A percentile compares a stretch with the other conserved stretches of the same genome.
phyloP scores from a whole-genome alignment of 2,113 vertebrate species.

The Prionailurus bengalensis region DNA sequence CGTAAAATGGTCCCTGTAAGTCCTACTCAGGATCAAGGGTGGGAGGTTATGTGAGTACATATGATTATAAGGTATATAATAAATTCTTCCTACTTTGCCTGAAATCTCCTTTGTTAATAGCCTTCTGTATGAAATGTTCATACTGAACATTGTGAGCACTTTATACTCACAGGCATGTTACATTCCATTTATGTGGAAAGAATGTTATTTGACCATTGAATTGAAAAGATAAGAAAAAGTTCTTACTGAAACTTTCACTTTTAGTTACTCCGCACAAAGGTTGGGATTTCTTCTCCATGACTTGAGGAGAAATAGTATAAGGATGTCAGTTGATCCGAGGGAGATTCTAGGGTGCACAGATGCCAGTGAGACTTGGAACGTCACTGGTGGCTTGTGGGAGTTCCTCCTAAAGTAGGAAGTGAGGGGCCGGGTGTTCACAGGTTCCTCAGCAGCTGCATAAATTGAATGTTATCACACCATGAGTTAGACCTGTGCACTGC shows the following conservation, averaged over 20 bases:
- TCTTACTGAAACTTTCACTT: slow-evolving; percentile 25
- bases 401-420: neutral
- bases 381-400: neutral
- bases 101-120: neutral
- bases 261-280: neutral
- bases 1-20: neutral
- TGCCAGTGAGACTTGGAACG: neutral
- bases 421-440: neutral
- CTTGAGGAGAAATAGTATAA: neutral
- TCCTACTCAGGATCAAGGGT: neutral
- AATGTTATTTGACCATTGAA: slow-evolving; percentile 23
- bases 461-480: neutral
- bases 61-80: neutral
- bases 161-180: neutral
- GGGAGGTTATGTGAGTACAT: neutral
- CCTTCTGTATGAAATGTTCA: neutral
- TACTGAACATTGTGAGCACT: neutral
- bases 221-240: neutral
- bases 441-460: neutral
- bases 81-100: neutral
- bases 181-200: neutral
- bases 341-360: neutral
- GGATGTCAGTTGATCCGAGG: neutral
- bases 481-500: neutral
- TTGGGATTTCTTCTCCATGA: slow-evolving; percentile 37